Evolutionary conservation across 2,113 vertebrate species (phyloP).

Genomic region (Pagrus major): DNA sequence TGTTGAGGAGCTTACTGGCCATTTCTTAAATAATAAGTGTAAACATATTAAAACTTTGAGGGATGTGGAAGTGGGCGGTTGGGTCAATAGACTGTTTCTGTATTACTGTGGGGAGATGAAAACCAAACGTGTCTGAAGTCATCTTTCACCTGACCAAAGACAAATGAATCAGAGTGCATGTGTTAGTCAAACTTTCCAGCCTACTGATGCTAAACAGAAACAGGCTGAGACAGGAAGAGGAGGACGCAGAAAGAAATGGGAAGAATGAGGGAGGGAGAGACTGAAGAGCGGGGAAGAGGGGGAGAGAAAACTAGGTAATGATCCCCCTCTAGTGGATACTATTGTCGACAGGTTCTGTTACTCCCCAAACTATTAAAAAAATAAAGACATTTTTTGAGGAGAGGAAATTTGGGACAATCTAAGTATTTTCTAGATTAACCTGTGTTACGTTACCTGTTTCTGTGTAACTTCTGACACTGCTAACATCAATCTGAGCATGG

Average conservation of each 20-base stretch:
- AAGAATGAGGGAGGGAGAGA: background rate
- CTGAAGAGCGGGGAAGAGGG: background rate
- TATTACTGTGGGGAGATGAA: conserved; percentile 9
- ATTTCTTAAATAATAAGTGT: conserved; percentile 12
- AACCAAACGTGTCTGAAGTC: background rate
- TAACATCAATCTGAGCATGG: background rate
- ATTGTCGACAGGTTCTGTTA: background rate
- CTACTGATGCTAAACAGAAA: background rate
- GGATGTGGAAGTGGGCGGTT: background rate
- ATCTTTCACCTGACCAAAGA: background rate
- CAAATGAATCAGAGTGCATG: background rate
- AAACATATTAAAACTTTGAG: background rate
- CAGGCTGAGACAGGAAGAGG: background rate
- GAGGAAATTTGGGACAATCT: background rate
- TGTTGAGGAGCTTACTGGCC: background rate
- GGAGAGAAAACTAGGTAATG: background rate
- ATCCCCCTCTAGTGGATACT: conserved; percentile 1
- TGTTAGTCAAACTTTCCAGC: background rate
- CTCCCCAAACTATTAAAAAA: background rate
- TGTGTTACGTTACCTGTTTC: too few species aligned
- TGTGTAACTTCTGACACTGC: too few species aligned
- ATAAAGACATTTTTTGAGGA: background rate
- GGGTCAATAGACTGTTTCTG: background rate
- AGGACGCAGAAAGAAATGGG: background rate
- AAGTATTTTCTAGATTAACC: too few species aligned